Percentiles rank a stretch among this genome's conserved stretches.
phyloP scores from a whole-genome alignment of 2,797 vertebrate species.

The Rhadinocentrus ornatus region DNA sequence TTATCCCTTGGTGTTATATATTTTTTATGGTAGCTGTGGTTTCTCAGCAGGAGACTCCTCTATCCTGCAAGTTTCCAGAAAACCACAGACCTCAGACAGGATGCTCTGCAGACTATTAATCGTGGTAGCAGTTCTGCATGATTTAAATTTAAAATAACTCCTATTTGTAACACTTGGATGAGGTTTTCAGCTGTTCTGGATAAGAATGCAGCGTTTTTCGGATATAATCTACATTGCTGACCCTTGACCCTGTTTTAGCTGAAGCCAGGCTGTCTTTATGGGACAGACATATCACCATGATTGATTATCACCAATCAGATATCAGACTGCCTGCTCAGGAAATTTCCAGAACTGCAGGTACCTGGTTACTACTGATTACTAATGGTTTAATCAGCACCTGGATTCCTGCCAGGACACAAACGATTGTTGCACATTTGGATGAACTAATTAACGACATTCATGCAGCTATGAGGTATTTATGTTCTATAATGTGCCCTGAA shows the following conservation, averaged over 20 bases:
- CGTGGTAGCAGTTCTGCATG: no score
- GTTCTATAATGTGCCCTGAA: not conserved
- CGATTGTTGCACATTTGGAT: not conserved
- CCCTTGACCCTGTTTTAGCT: slow-evolving; percentile 9
- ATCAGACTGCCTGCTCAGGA: slow-evolving; percentile 5
- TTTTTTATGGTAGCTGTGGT: not conserved
- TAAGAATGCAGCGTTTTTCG: not conserved
- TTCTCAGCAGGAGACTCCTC: not conserved
- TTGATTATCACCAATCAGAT: slow-evolving; percentile 21
- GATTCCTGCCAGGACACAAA: not conserved
- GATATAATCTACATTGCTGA: not conserved
- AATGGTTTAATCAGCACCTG: not conserved
- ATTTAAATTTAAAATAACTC: no score
- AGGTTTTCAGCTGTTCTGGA: not conserved
- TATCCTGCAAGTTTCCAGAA: not conserved
- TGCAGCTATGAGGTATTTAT: not conserved
- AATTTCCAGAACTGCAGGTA: slow-evolving; percentile 15
- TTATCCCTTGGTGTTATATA: not conserved
- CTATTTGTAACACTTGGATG: not conserved
- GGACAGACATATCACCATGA: no score
- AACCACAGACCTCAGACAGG: not conserved
- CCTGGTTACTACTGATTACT: not conserved
- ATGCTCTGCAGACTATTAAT: no score
- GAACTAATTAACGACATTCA: not conserved
- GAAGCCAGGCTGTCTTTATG: not conserved